phyloP scores from a whole-genome alignment of 2,113 vertebrate genomes.

The Ursus arctos region DNA sequence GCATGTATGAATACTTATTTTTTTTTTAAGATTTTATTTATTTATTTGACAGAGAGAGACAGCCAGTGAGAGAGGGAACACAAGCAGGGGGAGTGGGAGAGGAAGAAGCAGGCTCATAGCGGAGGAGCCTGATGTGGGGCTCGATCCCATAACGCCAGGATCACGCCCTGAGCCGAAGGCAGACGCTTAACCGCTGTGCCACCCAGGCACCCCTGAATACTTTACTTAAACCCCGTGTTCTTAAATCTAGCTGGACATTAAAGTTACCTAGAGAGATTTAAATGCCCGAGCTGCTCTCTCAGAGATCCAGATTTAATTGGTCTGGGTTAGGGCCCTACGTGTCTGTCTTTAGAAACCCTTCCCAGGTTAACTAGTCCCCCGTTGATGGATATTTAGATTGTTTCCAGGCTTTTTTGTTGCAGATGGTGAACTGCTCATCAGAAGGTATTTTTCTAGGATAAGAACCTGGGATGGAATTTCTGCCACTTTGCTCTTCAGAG shows the following conservation, averaged over 20 bases:
- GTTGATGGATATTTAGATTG: neutral
- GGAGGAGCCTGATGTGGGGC: too few species aligned
- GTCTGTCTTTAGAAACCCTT: neutral
- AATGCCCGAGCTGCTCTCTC: neutral
- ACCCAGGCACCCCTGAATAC: neutral
- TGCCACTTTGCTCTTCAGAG: neutral
- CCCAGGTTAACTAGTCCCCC: neutral
- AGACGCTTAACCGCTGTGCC: too few species aligned
- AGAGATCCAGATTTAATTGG: neutral
- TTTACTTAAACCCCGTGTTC: neutral
- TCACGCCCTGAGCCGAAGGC: too few species aligned
- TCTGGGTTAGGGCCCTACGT: neutral
- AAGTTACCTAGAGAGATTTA: neutral
- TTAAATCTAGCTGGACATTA: neutral
- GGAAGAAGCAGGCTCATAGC: too few species aligned
- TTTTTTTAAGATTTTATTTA: too few species aligned
- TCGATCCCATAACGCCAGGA: too few species aligned
- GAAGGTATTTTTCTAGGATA: neutral
- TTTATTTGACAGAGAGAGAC: too few species aligned
- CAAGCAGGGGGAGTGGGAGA: too few species aligned
- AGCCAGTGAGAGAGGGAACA: too few species aligned
- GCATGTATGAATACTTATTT: neutral
- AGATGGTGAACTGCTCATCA: neutral
- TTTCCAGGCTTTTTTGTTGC: neutral
- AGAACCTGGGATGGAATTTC: neutral